Evolutionary conservation across 2,797 vertebrate species (phyloP), one percentile per base, ranked within the genome.

Genomic region (Pangasius djambal): DNA sequence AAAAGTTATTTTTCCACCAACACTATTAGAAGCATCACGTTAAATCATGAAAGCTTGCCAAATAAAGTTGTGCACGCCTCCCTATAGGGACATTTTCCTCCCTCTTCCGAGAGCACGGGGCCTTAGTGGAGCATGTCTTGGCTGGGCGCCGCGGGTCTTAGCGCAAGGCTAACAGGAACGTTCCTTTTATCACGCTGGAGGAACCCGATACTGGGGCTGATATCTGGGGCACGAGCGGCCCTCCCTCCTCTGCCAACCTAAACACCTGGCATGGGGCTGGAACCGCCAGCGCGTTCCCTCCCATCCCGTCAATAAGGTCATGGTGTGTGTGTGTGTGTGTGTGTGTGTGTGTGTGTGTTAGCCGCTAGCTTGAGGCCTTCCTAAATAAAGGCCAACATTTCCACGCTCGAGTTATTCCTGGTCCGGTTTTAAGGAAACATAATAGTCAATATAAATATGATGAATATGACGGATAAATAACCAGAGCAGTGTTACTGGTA

Each of bases 191-290:
- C 92, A 90, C 90, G 92, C 86, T 91, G 90, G 86, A 88, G 90
- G 89, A 92, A 91, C 92, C 72, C 6, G 90, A 92, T 90, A 91
- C 90, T 1, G 31, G 50, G 9, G 59, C 86, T 85, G 90, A 90
- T 89, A 90, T 89, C 88, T 87, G 89, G 88, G 90, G 87, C 90
- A 91, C 91, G 90, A 90, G 89, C 86, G 37, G 67, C 86, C 89
- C 48, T 86, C 86, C 69, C 88, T 92, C 87, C 84, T 25, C 92
- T 93, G 94, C 95, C 95, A 95, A 95, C 92, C 94, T 91, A 94
- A 96, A 95, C 95, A 96, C 94, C 94, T 95, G 95, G 94, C 95
- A 94, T 94, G 93, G 93, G 93, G 15, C 92, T 40, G 91, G 70
- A 90, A 61, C 83, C 81, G 67, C 72, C 89, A 85, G 16, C 9